Evolutionary conservation across 2,113 vertebrate genomes (phyloP).

Genomic region (Pongo abelii): DNA sequence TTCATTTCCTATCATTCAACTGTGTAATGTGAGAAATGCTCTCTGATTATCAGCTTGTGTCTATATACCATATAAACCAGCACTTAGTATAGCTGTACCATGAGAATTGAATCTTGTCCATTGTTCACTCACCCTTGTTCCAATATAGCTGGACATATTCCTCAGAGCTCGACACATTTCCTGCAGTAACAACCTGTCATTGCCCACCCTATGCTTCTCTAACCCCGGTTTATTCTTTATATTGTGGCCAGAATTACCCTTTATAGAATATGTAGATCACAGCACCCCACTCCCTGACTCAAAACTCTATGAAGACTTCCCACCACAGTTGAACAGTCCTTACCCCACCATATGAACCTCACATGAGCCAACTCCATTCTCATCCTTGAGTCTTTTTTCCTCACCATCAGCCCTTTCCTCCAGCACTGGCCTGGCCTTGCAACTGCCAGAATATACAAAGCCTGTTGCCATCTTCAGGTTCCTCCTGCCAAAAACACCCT

Average conservation of each 20-base stretch:
- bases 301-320: neutral
- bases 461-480: neutral
- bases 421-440: neutral
- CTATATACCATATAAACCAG: neutral
- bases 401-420: no score
- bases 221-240: neutral
- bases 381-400: neutral
- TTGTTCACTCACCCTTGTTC: neutral
- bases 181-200: neutral
- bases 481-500: neutral
- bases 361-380: neutral
- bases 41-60: neutral
- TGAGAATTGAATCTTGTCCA: neutral
- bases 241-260: neutral
- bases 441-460: neutral
- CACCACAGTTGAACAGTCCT: neutral
- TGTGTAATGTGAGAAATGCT: neutral
- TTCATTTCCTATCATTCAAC: neutral
- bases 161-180: neutral
- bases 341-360: accelerated
- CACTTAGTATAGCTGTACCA: neutral
- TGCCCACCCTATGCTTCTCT: no score
- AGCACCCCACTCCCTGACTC: neutral
- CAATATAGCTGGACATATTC: neutral
- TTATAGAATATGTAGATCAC: neutral